Conservation (phyloP, 2,888 invertebrate species). For the Habrosyne pyritoides region DNA sequence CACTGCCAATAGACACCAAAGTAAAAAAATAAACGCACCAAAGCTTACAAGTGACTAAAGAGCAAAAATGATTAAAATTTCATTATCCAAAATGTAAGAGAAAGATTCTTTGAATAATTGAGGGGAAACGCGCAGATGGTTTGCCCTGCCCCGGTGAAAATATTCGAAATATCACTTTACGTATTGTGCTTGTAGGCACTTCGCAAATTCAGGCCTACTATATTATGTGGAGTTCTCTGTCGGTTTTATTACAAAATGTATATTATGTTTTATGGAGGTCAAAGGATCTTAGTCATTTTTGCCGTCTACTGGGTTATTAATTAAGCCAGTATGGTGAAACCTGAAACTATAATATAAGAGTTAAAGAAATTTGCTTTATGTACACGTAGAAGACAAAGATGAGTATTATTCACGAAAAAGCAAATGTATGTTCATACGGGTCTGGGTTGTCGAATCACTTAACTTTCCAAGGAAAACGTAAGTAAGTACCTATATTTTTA, state of each 20-base stretch:
- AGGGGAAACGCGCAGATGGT: conserved; percentile 53
- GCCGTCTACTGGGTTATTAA: too few relatives aligned
- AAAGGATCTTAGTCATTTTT: not conserved
- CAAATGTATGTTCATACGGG: too few relatives aligned
- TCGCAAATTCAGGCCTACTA: not conserved
- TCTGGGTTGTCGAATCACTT: too few relatives aligned
- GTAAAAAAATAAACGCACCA: conserved; percentile 43
- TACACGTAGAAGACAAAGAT: too few relatives aligned
- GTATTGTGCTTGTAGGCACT: conserved; percentile 17
- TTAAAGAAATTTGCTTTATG: too few relatives aligned
- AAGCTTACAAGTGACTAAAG: conserved; percentile 49
- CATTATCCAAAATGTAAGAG: conserved; percentile 70
- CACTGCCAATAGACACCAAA: conserved; percentile 7
- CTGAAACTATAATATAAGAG: too few relatives aligned
- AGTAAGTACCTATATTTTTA: too few relatives aligned
- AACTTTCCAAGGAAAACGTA: too few relatives aligned
- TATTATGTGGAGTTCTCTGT: not conserved
- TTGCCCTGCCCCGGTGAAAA: conserved; percentile 19
- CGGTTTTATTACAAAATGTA: not conserved
- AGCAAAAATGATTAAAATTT: conserved; percentile 68
- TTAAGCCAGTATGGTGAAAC: too few relatives aligned
- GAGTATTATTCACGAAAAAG: too few relatives aligned
- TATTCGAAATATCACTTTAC: conserved; percentile 35
- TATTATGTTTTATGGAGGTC: not conserved
- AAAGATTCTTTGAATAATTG: conserved; percentile 71